These are phyloP conservation scores for Chionoecetes opilio DNA, from an alignment of 1,140 invertebrate species.

Conservation along the genomic window DNA sequence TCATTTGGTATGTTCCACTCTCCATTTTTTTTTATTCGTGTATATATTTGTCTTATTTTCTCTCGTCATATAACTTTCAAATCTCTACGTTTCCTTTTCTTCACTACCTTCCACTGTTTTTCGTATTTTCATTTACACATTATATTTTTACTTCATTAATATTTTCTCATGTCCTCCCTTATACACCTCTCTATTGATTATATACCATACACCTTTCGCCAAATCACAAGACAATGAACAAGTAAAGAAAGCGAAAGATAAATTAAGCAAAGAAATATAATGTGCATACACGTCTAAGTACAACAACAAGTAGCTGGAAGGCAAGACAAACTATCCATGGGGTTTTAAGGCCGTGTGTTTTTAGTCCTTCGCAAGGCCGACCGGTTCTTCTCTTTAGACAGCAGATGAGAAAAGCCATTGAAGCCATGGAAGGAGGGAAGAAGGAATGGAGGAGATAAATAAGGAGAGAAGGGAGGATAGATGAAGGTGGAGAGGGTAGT, in stretches of 20 bases:
- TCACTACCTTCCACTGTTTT: not conserved
- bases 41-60: not conserved
- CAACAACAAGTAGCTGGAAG: not conserved
- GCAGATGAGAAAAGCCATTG: not conserved
- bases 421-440: not conserved
- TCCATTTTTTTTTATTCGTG: not conserved
- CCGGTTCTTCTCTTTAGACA: not conserved
- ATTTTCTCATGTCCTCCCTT: too few species aligned
- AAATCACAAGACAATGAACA: too few species aligned
- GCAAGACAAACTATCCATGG: not conserved
- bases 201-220: too few species aligned
- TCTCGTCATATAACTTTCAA: too few species aligned
- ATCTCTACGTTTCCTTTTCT: not conserved
- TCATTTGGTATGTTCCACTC: not conserved
- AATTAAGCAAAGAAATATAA: too few species aligned
- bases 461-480: too few species aligned
- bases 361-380: slow-evolving; percentile 22
- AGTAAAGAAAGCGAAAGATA: too few species aligned
- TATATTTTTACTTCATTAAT: too few species aligned
- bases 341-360: not conserved
- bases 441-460: too few species aligned
- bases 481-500: too few species aligned
- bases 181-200: too few species aligned
- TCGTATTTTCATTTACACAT: not conserved
- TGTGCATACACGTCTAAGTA: not conserved